Evolutionary conservation across 2,113 vertebrate genomes (phyloP).

Genomic region (Antigone vipio): DNA sequence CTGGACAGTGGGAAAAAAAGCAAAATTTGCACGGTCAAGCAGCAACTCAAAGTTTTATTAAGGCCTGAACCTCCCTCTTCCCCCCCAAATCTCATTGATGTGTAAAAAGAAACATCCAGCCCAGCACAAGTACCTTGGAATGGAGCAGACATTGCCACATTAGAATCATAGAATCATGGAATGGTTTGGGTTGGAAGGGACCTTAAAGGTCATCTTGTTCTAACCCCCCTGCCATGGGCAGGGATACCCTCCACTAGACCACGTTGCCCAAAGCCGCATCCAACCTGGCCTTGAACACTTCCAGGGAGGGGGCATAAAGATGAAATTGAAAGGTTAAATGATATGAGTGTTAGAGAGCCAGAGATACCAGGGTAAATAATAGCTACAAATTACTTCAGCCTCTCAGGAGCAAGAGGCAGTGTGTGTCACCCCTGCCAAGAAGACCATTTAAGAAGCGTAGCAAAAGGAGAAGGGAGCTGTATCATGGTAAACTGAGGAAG

Average conservation of each 20-base stretch:
- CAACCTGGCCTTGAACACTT: too few relatives aligned
- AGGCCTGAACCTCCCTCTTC: neutral
- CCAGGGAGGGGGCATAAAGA: neutral
- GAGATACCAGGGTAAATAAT: constrained; percentile 6
- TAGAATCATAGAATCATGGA: neutral
- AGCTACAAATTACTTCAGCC: neutral
- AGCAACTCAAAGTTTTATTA: neutral
- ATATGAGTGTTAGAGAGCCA: neutral
- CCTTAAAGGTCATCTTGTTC: too few relatives aligned
- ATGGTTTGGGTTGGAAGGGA: too few relatives aligned
- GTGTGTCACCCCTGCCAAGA: neutral
- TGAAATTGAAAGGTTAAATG: neutral
- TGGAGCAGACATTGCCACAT: neutral
- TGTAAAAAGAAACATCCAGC: neutral
- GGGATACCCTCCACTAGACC: too few relatives aligned
- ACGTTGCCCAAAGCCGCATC: too few relatives aligned
- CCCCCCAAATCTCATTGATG: neutral
- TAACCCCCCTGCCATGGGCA: too few relatives aligned
- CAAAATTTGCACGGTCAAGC: neutral
- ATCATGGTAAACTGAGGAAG: neutral
- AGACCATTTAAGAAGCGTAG: neutral
- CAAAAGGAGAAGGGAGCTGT: neutral
- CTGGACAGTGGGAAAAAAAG: neutral
- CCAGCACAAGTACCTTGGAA: neutral
- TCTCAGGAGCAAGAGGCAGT: neutral